Base-by-base conservation (phyloP, 2,888 invertebrate genomes). In the Brassicogethes aeneus region DNA sequence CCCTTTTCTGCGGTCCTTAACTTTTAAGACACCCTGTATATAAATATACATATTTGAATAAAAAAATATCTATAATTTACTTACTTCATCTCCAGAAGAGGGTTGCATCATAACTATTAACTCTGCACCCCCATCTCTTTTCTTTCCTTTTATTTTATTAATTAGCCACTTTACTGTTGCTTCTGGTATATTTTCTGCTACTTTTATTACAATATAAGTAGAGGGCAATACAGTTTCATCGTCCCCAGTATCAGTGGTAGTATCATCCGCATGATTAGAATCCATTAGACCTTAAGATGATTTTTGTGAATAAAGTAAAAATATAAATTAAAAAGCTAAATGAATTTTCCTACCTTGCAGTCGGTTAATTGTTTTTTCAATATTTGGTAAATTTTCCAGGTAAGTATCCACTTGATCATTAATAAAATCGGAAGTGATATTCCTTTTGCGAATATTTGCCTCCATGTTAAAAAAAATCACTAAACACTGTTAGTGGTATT, bases 101-200 rank as follows among this genome's bases (percentile, higher is more conserved):
- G 54, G 54, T 38, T 74, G 73, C 52, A 75, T 68, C 49, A 73
- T 65, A 1, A 75, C 68, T n/a, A 75, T 54, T 2, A 76, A 61
- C 56, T 76, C 75, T 3, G 74, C 75, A 5, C 76, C 75, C 2
- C 75, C 76, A 54, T 75, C 70, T 36, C 68, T 64, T 34, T 70
- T 66, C 47, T 70, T 70, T 10, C 71, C 72, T 17, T 64, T 61
- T 13, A 76, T 72, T 59, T 74, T 75, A 40, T 69, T 67, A 15
- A 74, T 66, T 12, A 77, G 59, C 75, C 76, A 77, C 45, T 65
- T 60, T 13, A 74, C 55, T 1, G 75, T 70, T 35, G 65, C 66
- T 34, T 68, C 64, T 35, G 70, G 68, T 30, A 72, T 65, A 38
- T 68, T 63, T 2, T 67, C 61, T 31, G 68, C 55, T 47, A 75